Percentiles rank a stretch among this genome's conserved stretches.
These are phyloP conservation scores for Drosophila percnosoma DNA, from an alignment of 2,888 invertebrate species.

Conservation along the genomic window DNA sequence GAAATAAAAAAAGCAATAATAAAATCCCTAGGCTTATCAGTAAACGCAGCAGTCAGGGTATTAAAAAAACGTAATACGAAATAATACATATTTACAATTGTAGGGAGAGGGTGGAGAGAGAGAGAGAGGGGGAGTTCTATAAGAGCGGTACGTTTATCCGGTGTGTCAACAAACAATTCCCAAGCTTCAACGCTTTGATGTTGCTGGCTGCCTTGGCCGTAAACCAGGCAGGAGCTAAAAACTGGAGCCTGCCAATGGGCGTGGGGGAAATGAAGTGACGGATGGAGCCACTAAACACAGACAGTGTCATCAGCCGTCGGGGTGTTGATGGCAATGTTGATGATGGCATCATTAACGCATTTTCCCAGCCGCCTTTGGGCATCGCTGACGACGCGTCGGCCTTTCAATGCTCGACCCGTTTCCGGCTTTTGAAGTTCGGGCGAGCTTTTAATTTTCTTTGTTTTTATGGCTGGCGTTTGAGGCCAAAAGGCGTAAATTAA, in stretches of 20 bases:
- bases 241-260: conserved; percentile 16
- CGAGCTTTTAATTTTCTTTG: conserved; percentile 77
- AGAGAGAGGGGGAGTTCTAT: conserved; percentile 18
- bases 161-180: conserved; percentile 83
- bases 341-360: conserved; percentile 82
- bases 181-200: conserved; percentile 83
- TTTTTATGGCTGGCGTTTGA: conserved; percentile 71
- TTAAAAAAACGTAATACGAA: conserved; percentile 48
- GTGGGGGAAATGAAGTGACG: conserved; percentile 12
- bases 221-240: conserved; percentile 32
- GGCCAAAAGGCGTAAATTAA: conserved; percentile 83
- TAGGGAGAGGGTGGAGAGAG: conserved; percentile 7
- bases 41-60: conserved; percentile 61
- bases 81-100: conserved; percentile 27
- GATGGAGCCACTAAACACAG: conserved; percentile 75
- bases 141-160: conserved; percentile 73
- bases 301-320: conserved; percentile 71
- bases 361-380: conserved; percentile 64
- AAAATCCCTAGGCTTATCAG: conserved; percentile 78
- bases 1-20: conserved; percentile 61
- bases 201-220: conserved; percentile 41
- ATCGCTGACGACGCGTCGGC: conserved; percentile 44
- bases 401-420: conserved; percentile 58
- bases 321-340: conserved; percentile 64
- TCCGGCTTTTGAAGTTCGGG: conserved; percentile 81